A percentile compares a stretch with the other conserved stretches of the same genome.
Evolutionary conservation across 2,113 vertebrate genomes (phyloP).

Genomic region (Otis tarda): DNA sequence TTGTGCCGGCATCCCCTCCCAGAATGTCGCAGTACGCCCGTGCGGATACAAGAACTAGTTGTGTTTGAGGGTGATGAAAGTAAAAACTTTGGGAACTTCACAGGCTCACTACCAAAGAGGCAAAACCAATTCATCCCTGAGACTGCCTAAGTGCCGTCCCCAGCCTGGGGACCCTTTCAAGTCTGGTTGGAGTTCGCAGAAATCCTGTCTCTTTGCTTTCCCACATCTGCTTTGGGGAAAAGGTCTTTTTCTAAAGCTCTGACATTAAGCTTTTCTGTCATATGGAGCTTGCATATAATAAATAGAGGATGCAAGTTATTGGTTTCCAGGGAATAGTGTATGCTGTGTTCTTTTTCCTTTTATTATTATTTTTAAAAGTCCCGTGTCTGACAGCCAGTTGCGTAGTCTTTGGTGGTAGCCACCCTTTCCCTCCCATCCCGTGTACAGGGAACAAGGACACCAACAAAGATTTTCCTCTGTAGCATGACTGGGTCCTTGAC

Average conservation of each 20-base stretch:
- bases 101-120: not conserved
- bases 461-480: not conserved
- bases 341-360: not conserved
- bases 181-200: not conserved
- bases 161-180: not conserved
- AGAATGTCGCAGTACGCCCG: rapidly evolving
- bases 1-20: not conserved
- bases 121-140: not conserved
- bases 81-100: not conserved
- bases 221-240: not conserved
- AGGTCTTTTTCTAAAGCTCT: not conserved
- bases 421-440: not conserved
- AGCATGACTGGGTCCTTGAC: not conserved
- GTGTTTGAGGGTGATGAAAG: not conserved
- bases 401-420: not conserved
- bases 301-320: not conserved
- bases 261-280: not conserved
- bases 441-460: not conserved
- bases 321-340: not conserved
- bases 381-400: not conserved
- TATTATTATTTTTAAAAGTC: not conserved
- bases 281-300: not conserved
- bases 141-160: not conserved
- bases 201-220: not conserved
- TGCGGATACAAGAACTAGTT: no score